phyloP scores from a whole-genome alignment of 2,888 invertebrate species.

The Acanthosepion lycidas region DNA sequence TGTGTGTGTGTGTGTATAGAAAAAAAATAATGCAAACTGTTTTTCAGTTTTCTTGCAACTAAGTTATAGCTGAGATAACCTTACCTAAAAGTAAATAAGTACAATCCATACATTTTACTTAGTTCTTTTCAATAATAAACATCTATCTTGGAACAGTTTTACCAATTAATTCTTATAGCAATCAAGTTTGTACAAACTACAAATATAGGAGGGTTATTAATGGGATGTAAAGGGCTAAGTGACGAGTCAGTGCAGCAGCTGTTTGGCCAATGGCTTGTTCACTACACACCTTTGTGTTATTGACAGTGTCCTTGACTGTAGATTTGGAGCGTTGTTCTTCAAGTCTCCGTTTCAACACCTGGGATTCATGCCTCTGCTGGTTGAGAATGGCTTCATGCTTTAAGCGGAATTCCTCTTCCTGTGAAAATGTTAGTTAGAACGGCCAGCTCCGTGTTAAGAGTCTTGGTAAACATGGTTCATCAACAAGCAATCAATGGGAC shows the following conservation, averaged over 20 bases:
- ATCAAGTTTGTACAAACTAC: background rate
- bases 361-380: conserved; percentile 63
- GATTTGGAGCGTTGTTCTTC: conserved; percentile 60
- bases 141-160: background rate
- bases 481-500: conserved; percentile 33
- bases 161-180: background rate
- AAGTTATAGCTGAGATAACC: background rate
- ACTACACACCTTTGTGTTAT: conserved; percentile 46
- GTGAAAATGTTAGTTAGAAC: conserved; percentile 48
- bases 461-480: conserved; percentile 1
- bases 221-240: background rate
- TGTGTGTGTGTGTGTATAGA: no score
- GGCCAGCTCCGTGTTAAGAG: conserved; percentile 34
- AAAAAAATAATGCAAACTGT: no score
- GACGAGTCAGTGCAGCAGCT: background rate
- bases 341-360: conserved; percentile 57
- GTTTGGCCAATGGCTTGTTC: background rate
- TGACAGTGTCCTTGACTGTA: conserved; percentile 34
- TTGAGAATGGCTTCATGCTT: conserved; percentile 66
- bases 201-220: background rate
- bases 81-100: background rate
- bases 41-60: background rate
- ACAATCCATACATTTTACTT: background rate
- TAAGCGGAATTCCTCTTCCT: conserved; percentile 71
- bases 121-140: background rate